Evolutionary conservation across 1,140 invertebrate genomes (phyloP).

Genomic region (Charaxes varanes): DNA sequence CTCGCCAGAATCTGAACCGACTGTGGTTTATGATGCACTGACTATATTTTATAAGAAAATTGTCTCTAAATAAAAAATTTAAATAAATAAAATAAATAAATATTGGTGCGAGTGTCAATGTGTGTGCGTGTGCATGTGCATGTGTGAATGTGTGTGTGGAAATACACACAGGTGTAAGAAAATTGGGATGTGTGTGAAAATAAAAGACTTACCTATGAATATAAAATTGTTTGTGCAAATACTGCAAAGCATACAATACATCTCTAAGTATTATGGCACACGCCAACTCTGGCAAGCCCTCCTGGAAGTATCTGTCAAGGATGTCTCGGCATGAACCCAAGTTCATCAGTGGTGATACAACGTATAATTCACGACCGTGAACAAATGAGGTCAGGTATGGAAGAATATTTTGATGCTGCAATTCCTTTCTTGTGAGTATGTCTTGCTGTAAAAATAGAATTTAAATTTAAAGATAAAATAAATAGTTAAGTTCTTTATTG

Average conservation of each 20-base stretch:
- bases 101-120: too few species aligned
- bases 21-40: too few species aligned
- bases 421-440: slow-evolving; percentile 81
- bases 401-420: slow-evolving; percentile 87
- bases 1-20: too few species aligned
- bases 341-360: slow-evolving; percentile 86
- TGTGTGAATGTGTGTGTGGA: too few species aligned
- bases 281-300: slow-evolving; percentile 85
- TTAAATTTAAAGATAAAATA: slow-evolving; percentile 8
- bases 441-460: slow-evolving; percentile 78
- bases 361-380: slow-evolving; percentile 81
- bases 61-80: too few species aligned
- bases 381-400: slow-evolving; percentile 85
- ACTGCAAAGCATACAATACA: slow-evolving; percentile 85
- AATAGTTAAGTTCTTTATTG: not conserved
- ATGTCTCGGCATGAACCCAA: slow-evolving; percentile 88
- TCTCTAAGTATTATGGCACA: slow-evolving; percentile 87
- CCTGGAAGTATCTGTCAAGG: slow-evolving; percentile 83
- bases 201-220: slow-evolving; percentile 87
- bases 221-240: slow-evolving; percentile 88
- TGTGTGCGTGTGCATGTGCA: too few species aligned
- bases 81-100: too few species aligned
- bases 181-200: too few species aligned
- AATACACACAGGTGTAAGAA: too few species aligned
- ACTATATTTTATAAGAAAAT: too few species aligned